Conservation (phyloP, 2,888 invertebrate genomes). For the Tholera decimalis region DNA sequence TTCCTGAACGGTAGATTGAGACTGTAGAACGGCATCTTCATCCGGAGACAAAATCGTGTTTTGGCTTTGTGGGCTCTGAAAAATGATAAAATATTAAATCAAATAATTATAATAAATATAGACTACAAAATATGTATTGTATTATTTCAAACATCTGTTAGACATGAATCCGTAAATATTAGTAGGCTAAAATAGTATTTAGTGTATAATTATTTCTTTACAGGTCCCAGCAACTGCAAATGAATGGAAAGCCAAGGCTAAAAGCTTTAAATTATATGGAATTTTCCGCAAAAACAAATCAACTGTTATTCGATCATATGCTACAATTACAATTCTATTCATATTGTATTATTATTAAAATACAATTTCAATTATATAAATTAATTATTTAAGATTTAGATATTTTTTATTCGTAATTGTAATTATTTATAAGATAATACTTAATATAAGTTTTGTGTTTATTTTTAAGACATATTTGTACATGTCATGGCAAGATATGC, state of each 20-base stretch:
- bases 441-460: no score
- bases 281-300: conserved; percentile 54
- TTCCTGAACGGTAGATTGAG: conserved; percentile 49
- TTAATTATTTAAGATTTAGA: no score
- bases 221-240: conserved; percentile 49
- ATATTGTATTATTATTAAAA: no score
- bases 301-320: no score
- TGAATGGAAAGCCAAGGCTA: conserved; percentile 47
- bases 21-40: conserved; percentile 43
- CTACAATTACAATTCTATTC: no score
- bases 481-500: no score
- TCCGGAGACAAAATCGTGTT: conserved; percentile 45
- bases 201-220: conserved; percentile 46
- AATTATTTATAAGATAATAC: no score
- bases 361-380: no score
- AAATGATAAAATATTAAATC: conserved; percentile 45
- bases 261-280: conserved; percentile 38
- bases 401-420: no score
- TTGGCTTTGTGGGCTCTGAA: conserved; percentile 49
- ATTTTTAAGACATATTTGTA: no score
- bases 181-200: conserved; percentile 36
- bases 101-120: conserved; percentile 36
- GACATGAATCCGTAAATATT: conserved; percentile 41
- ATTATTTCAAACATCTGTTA: conserved; percentile 52
- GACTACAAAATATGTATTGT: conserved; percentile 40